A percentile compares a stretch with the other conserved stretches of the same genome.
Evolutionary conservation across 2,797 vertebrate genomes (phyloP).

Genomic region (Aselliscus stoliczkanus): DNA sequence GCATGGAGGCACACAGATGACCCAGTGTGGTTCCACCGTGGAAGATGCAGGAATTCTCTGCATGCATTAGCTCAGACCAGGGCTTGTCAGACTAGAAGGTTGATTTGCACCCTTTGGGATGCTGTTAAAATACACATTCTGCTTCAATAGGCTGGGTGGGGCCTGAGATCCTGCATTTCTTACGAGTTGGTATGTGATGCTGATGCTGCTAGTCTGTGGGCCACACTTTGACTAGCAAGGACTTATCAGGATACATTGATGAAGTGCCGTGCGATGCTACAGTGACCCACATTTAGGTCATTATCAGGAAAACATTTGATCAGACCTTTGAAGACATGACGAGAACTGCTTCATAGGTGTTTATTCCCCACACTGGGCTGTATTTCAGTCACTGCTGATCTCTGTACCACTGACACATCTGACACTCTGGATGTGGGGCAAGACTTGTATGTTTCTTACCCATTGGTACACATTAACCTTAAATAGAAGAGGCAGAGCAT

Average conservation of each 20-base stretch:
- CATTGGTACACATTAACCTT: too few species aligned
- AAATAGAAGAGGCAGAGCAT: not conserved
- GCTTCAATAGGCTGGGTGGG: not conserved
- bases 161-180: not conserved
- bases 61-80: not conserved
- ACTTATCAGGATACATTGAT: too few species aligned
- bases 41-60: not conserved
- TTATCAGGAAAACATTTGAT: not conserved
- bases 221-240: not conserved
- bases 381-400: not conserved
- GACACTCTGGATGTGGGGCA: not conserved
- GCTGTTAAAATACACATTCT: not conserved
- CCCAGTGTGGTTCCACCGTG: not conserved
- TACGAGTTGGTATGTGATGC: not conserved
- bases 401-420: not conserved
- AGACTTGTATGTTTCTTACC: not conserved
- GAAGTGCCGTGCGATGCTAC: not conserved
- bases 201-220: not conserved
- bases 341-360: not conserved
- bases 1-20: too few species aligned
- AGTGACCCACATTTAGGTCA: not conserved
- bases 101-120: not conserved
- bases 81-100: not conserved
- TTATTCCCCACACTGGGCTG: not conserved
- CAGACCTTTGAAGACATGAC: not conserved